A percentile compares a stretch with the other conserved stretches of the same genome.
These are phyloP conservation scores for Euzophera pinguis DNA, from an alignment of 2,888 invertebrate species.

Conservation along the genomic window DNA sequence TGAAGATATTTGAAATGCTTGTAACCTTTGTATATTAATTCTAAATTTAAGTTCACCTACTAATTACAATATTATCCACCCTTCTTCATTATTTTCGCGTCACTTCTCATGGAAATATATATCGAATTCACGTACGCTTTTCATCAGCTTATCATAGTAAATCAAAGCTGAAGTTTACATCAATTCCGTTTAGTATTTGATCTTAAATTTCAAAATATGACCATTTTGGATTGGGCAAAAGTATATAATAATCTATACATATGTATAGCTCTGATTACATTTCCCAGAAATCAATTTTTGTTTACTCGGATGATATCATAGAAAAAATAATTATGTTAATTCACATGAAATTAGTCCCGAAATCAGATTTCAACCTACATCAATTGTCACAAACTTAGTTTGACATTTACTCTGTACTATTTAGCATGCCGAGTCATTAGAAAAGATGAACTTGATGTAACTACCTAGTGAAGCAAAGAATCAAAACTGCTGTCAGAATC, in stretches of 20 bases:
- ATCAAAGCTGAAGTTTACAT: too few relatives aligned
- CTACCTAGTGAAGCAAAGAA: too few relatives aligned
- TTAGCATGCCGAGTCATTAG: too few relatives aligned
- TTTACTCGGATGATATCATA: neutral
- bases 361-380: too few relatives aligned
- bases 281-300: neutral
- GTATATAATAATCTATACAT: neutral
- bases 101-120: neutral
- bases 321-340: too few relatives aligned
- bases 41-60: slow-evolving; percentile 10
- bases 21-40: slow-evolving; percentile 42
- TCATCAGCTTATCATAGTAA: neutral
- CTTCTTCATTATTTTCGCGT: neutral
- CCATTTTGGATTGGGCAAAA: neutral
- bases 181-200: too few relatives aligned
- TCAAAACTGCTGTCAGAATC: too few relatives aligned
- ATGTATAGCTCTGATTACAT: neutral
- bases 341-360: too few relatives aligned
- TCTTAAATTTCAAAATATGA: neutral
- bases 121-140: slow-evolving; percentile 6
- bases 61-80: slow-evolving; percentile 11
- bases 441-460: too few relatives aligned
- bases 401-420: too few relatives aligned
- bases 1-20: slow-evolving; percentile 57
- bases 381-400: too few relatives aligned